phyloP scores from a whole-genome alignment of 2,797 vertebrate genomes.

The Pangasius krempfi region DNA sequence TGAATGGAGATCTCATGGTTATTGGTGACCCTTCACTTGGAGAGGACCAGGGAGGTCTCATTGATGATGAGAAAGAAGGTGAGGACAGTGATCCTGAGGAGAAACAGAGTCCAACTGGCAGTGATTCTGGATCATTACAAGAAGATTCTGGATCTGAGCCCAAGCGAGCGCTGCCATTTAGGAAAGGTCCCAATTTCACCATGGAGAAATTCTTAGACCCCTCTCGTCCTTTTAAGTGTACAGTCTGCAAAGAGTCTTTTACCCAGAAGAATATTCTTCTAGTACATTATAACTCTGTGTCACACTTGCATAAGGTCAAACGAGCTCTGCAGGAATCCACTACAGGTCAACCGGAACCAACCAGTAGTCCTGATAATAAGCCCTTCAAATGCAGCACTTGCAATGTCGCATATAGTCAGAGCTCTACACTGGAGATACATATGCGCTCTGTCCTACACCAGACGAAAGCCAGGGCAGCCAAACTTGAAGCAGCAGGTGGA shows the following conservation, averaged over 20 bases:
- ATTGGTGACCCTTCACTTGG: constrained; percentile 89
- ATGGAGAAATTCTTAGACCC: constrained; percentile 99
- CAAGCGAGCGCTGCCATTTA: constrained; percentile 95
- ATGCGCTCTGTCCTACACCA: constrained; percentile 99
- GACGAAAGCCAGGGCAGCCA: constrained; percentile 96
- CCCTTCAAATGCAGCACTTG: constrained; percentile 99
- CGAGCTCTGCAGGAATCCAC: constrained; percentile 96
- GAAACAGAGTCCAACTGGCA: constrained; percentile 96
- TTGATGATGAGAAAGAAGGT: constrained; percentile 94
- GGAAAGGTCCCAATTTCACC: constrained; percentile 98
- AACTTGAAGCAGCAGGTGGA: constrained; percentile 92
- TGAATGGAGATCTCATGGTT: constrained; percentile 93
- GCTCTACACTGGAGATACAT: constrained; percentile 97
- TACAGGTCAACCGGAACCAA: constrained; percentile 92
- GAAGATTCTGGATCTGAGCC: constrained; percentile 97
- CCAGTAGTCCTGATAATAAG: constrained; percentile 98
- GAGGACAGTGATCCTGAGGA: constrained; percentile 97
- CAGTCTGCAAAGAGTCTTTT: constrained; percentile 99
- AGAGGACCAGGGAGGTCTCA: constrained; percentile 90
- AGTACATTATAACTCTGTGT: constrained; percentile 99
- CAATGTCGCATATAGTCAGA: constrained; percentile 98
- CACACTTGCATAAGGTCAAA: constrained; percentile 98
- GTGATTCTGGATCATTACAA: constrained; percentile 91
- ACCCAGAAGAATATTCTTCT: constrained; percentile 98
- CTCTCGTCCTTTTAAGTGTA: constrained; percentile 98